These are phyloP conservation scores for Schizopygopsis pylzovi DNA, from an alignment of 2,797 vertebrate genomes.

Conservation along the genomic window DNA sequence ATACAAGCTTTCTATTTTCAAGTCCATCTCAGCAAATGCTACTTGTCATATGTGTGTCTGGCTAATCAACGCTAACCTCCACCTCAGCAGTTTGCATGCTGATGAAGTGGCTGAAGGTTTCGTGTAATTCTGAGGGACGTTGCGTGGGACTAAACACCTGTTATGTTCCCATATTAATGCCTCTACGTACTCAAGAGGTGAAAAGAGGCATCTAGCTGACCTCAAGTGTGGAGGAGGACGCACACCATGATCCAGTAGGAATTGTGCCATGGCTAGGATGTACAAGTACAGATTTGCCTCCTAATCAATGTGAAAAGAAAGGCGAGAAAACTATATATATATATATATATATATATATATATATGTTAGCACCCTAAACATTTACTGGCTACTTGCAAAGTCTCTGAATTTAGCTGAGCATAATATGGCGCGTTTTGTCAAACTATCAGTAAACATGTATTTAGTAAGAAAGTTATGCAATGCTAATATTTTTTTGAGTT, in stretches of 20 bases:
- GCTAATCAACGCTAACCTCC: not conserved
- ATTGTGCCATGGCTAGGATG: not conserved
- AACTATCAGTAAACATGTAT: too few species aligned
- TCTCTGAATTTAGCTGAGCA: not conserved
- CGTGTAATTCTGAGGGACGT: not conserved
- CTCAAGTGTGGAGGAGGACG: not conserved
- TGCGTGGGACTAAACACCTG: slow-evolving; percentile 37
- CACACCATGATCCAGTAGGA: not conserved
- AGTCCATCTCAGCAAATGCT: not conserved
- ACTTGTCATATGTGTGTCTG: not conserved
- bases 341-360: not conserved
- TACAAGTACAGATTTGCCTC: not conserved
- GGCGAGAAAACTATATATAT: not conserved
- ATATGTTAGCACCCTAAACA: too few species aligned
- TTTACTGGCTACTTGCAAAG: not conserved
- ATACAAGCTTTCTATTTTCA: slow-evolving; percentile 3
- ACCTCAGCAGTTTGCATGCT: slow-evolving; percentile 22
- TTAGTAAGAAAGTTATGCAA: too few species aligned
- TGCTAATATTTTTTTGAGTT: not conserved
- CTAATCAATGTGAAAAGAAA: not conserved
- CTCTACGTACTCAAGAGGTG: slow-evolving; percentile 25
- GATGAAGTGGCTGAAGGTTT: slow-evolving; percentile 25
- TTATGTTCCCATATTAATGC: slow-evolving; percentile 10
- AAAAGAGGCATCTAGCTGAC: slow-evolving; percentile 29
- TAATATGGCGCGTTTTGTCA: too few species aligned